Conservation (phyloP, 2,888 invertebrate genomes). For the Charanyca ferruginea region DNA sequence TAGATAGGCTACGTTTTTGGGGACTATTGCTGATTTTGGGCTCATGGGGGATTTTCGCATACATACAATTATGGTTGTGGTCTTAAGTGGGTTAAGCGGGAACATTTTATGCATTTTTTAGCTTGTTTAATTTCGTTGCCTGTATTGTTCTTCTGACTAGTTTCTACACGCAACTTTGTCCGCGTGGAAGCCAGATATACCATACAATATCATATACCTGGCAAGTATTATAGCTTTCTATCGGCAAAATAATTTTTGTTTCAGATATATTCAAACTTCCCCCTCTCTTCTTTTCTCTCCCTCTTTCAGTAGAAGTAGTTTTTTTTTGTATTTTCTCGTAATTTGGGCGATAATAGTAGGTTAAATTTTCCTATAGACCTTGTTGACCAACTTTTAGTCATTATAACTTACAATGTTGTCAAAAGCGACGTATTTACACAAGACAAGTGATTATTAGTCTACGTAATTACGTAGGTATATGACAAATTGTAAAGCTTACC, state of each 20-base stretch:
- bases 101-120: constrained; percentile 6
- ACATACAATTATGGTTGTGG: constrained; percentile 10
- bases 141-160: background rate
- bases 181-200: too few species aligned
- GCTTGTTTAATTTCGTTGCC: background rate
- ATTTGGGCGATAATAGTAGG: too few species aligned
- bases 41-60: constrained; percentile 6
- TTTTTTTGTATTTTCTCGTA: too few species aligned
- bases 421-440: background rate
- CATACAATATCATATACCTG: too few species aligned
- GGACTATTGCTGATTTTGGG: constrained; percentile 27
- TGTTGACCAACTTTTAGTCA: background rate
- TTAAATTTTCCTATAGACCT: background rate
- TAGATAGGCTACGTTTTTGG: constrained; percentile 14
- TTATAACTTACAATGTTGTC: background rate
- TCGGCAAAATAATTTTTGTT: too few species aligned
- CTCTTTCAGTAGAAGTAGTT: too few species aligned
- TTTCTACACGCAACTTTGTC: too few species aligned
- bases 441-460: constrained; percentile 18
- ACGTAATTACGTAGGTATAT: background rate
- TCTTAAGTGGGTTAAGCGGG: constrained; percentile 18
- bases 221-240: too few species aligned
- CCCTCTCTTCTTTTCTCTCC: too few species aligned
- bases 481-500: constrained; percentile 34
- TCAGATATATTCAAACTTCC: too few species aligned